These are phyloP conservation scores for Ornithoptera priamus DNA, from an alignment of 2,888 invertebrate genomes.

Conservation along the genomic window DNA sequence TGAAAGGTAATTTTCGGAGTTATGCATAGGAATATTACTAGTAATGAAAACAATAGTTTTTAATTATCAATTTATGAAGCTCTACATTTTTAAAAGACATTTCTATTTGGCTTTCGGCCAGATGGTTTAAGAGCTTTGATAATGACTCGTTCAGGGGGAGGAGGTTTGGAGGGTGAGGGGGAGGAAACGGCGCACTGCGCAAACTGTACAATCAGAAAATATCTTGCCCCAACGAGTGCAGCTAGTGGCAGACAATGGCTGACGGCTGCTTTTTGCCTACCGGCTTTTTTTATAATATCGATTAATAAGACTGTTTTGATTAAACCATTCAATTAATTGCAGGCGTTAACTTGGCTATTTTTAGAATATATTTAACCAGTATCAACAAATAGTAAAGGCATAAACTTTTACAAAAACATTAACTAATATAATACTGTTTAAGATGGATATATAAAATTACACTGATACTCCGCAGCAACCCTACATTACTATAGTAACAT, in stretches of 20 bases:
- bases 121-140: conserved; percentile 4
- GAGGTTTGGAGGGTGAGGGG: background rate
- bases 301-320: background rate
- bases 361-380: too few species aligned
- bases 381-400: too few species aligned
- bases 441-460: too few species aligned
- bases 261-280: conserved; percentile 4
- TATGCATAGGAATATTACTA: too few species aligned
- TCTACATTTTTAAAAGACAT: background rate
- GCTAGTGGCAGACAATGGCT: conserved; percentile 6
- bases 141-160: background rate
- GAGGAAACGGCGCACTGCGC: conserved; percentile 13
- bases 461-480: too few species aligned
- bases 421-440: too few species aligned
- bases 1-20: too few species aligned
- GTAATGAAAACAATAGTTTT: too few species aligned
- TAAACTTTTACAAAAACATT: too few species aligned
- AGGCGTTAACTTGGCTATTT: background rate
- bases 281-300: background rate
- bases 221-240: conserved; percentile 1
- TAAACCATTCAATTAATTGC: background rate
- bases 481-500: too few species aligned
- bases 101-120: conserved; percentile 9
- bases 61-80: background rate
- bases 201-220: conserved; percentile 2